phyloP scores from a whole-genome alignment of 2,113 vertebrate genomes.

The Otocyon megalotis region DNA sequence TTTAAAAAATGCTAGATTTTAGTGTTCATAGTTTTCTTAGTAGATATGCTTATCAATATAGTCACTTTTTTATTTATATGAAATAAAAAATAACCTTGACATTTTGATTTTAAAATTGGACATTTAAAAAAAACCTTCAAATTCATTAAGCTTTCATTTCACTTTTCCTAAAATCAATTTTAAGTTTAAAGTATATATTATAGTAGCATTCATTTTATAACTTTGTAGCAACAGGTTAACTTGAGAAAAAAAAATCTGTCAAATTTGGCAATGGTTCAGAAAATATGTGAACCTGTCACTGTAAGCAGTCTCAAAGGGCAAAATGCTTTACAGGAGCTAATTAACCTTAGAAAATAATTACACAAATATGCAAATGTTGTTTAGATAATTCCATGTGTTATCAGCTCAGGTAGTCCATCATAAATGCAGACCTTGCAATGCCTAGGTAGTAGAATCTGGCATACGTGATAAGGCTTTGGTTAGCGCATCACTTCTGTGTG shows the following conservation, averaged over 20 bases:
- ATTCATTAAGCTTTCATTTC: constrained; percentile 62
- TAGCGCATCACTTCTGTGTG: constrained; percentile 83
- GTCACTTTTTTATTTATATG: background rate
- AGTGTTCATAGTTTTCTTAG: constrained; percentile 6
- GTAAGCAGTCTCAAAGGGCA: constrained; percentile 94
- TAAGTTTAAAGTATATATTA: constrained; percentile 37
- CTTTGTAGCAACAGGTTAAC: constrained; percentile 91
- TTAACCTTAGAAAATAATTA: constrained; percentile 99
- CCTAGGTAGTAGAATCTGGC: constrained; percentile 89
- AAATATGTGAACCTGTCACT: constrained; percentile 94
- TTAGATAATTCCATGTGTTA: constrained; percentile 96
- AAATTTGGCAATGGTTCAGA: constrained; percentile 90
- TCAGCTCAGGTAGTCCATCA: constrained; percentile 96
- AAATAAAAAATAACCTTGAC: constrained; percentile 28
- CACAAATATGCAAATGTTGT: constrained; percentile 98
- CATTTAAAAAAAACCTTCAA: constrained; percentile 58
- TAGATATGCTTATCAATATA: background rate
- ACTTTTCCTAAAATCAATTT: constrained; percentile 47
- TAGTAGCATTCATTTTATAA: constrained; percentile 79
- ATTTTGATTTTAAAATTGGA: constrained; percentile 59
- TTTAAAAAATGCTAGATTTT: constrained; percentile 27
- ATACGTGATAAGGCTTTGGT: constrained; percentile 88
- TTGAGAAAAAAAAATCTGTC: constrained; percentile 85
- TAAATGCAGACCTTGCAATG: constrained; percentile 87
- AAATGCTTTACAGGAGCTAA: constrained; percentile 96